Percentiles rank a stretch among this genome's conserved stretches.
Evolutionary conservation across 2,113 vertebrate species (phyloP).

Genomic region (Fregetta grallaria): DNA sequence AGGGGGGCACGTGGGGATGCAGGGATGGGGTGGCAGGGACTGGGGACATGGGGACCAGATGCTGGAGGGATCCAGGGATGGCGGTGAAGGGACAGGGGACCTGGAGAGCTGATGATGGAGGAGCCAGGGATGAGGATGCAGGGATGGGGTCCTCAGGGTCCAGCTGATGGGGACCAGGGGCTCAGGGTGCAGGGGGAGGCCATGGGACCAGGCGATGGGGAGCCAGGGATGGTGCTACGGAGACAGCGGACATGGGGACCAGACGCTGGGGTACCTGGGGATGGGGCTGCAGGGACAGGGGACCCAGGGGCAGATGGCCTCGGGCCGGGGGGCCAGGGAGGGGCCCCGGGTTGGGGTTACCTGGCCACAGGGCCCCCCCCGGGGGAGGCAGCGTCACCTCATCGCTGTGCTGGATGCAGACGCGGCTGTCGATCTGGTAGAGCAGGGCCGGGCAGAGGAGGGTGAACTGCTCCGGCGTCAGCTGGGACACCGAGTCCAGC

Average conservation of each 20-base stretch:
- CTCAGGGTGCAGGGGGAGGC: not conserved
- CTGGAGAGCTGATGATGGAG: not conserved
- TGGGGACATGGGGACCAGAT: not conserved
- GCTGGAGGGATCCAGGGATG: not conserved
- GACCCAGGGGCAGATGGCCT: rapidly evolving
- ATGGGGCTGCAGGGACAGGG: not conserved
- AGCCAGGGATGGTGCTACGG: not conserved
- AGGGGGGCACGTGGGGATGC: not conserved
- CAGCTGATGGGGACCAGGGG: not conserved
- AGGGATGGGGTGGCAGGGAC: not conserved
- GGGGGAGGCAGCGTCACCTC: not conserved
- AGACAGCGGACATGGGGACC: not conserved
- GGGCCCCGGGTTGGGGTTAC: not conserved
- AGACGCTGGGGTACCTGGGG: rapidly evolving
- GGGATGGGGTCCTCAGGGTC: not conserved
- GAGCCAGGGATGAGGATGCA: not conserved
- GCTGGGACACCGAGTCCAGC: constrained; percentile 67
- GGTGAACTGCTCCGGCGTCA: constrained; percentile 82
- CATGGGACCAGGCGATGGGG: not conserved
- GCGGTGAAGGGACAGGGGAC: not conserved
- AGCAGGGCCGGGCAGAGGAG: constrained; percentile 85
- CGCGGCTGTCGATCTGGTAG: constrained; percentile 86
- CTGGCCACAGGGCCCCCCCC: constrained; percentile 48
- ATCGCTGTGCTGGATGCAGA: constrained; percentile 78
- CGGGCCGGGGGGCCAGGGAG: not conserved